A percentile compares a stretch with the other conserved stretches of the same genome.
phyloP scores from a whole-genome alignment of 2,888 invertebrate genomes.

The Noctua fimbriata region DNA sequence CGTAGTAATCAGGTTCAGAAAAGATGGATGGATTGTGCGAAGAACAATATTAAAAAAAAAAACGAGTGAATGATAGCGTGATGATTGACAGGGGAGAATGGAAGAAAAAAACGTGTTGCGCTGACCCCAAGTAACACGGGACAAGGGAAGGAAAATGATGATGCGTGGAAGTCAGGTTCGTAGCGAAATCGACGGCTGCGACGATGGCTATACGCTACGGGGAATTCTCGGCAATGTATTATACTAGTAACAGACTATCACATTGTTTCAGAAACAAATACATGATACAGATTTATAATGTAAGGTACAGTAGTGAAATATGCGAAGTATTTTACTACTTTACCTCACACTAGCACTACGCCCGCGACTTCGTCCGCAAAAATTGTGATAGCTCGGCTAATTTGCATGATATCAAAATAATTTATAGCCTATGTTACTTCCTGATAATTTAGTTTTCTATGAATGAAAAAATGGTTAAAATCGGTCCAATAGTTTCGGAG shows the following conservation, averaged over 20 bases:
- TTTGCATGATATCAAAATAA: too few relatives aligned
- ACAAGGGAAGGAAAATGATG: neutral
- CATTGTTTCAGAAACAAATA: conserved; percentile 19
- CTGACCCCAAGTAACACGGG: neutral
- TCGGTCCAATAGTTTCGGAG: too few relatives aligned
- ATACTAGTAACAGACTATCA: neutral
- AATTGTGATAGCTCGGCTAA: too few relatives aligned
- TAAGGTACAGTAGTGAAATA: neutral
- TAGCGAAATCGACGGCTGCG: conserved; percentile 29
- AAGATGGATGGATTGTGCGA: neutral
- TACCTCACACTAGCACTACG: neutral
- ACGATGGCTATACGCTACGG: neutral
- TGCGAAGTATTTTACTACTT: neutral
- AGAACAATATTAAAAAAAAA: neutral
- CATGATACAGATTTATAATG: neutral
- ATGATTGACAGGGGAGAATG: neutral
- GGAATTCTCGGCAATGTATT: neutral
- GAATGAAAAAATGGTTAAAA: too few relatives aligned
- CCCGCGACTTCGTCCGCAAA: too few relatives aligned
- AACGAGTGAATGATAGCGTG: neutral
- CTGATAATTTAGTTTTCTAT: too few relatives aligned
- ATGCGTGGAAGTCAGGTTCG: neutral
- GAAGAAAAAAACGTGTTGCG: neutral
- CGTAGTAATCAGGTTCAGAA: conserved; percentile 4
- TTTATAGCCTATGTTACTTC: too few relatives aligned